phyloP scores from a whole-genome alignment of 2,797 vertebrate species.

The Echiichthys vipera region DNA sequence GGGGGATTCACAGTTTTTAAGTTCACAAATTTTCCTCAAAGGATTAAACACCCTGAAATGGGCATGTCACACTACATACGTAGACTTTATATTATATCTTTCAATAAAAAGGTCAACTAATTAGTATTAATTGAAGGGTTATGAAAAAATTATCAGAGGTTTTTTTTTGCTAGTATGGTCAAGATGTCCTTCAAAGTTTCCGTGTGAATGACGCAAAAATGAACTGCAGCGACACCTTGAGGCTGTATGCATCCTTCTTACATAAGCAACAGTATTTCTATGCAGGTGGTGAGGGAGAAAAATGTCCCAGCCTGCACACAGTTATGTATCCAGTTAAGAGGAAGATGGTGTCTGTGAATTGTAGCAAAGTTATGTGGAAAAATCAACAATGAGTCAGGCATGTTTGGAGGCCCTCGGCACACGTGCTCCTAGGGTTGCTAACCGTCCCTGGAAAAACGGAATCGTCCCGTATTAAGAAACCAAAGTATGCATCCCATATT shows the following conservation, averaged over 20 bases:
- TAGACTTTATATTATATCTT: no score
- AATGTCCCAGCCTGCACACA: constrained; percentile 29
- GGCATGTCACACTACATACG: no score
- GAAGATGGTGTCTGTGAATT: constrained; percentile 26
- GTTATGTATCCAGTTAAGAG: background rate
- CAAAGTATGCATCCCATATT: no score
- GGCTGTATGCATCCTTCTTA: constrained; percentile 32
- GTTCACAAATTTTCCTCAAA: no score
- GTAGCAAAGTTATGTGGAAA: constrained; percentile 36
- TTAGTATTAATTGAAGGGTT: no score
- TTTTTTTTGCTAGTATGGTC: background rate
- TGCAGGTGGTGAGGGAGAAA: constrained; percentile 55
- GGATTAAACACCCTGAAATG: no score
- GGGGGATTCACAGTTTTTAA: background rate
- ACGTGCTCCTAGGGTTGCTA: no score
- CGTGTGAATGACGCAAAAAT: no score
- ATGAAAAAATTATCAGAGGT: background rate
- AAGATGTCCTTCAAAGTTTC: constrained; percentile 16
- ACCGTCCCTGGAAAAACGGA: no score
- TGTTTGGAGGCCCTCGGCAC: constrained; percentile 49
- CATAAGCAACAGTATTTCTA: constrained; percentile 40
- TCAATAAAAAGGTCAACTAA: no score
- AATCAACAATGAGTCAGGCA: constrained; percentile 53
- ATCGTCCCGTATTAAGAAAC: no score
- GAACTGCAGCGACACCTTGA: constrained; percentile 32